Percentiles rank a stretch among this genome's conserved stretches.
phyloP scores from a whole-genome alignment of 2,888 invertebrate genomes.

The Sepioteuthis lessoniana region DNA sequence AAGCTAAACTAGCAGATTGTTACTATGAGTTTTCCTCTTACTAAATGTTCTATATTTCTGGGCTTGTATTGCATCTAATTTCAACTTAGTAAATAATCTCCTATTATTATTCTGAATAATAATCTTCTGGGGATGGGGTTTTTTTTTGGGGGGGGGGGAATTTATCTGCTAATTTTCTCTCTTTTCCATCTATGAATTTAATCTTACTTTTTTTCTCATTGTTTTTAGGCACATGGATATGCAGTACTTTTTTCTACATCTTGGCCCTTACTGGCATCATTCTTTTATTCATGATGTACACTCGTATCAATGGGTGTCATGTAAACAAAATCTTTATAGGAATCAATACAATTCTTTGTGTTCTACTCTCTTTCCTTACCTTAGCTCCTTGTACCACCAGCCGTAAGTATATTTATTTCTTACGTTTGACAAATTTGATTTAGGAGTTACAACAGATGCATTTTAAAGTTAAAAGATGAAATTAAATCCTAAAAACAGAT shows the following conservation, averaged over 20 bases:
- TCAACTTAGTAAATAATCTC: too few species aligned
- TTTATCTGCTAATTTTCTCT: background rate
- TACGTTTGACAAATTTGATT: too few species aligned
- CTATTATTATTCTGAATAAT: too few species aligned
- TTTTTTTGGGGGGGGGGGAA: background rate
- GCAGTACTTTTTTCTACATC: constrained; percentile 71
- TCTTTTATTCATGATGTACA: constrained; percentile 73
- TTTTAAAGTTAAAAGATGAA: too few species aligned
- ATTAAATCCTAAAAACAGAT: too few species aligned
- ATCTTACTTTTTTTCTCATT: background rate
- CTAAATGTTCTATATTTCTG: too few species aligned
- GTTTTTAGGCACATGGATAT: constrained; percentile 70
- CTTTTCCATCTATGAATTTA: background rate
- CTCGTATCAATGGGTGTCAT: constrained; percentile 70
- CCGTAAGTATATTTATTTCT: constrained; percentile 67
- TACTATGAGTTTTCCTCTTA: too few species aligned
- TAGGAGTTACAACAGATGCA: too few species aligned
- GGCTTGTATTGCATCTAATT: too few species aligned
- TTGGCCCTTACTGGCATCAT: constrained; percentile 69
- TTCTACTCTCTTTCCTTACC: constrained; percentile 73
- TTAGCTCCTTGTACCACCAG: constrained; percentile 72
- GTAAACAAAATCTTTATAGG: constrained; percentile 75
- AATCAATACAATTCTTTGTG: constrained; percentile 74
- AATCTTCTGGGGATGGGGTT: background rate
- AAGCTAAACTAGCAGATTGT: too few species aligned